Evolutionary conservation across 2,113 vertebrate species (phyloP).

Genomic region (Pseudopipra pipra): DNA sequence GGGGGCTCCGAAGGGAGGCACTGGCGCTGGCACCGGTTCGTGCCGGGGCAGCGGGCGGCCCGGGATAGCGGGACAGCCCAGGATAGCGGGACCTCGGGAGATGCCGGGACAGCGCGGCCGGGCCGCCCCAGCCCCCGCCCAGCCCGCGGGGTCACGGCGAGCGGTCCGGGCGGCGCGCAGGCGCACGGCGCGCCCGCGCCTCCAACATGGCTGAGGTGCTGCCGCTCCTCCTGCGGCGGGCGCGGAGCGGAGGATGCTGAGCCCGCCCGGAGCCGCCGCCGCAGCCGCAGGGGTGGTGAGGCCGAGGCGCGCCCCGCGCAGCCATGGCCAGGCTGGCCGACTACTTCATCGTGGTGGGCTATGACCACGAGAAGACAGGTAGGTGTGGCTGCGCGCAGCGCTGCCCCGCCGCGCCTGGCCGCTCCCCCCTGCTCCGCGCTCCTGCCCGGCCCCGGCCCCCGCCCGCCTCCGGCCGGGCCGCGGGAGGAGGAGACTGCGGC

Average conservation of each 20-base stretch:
- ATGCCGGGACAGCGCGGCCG: not conserved
- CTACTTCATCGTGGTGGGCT: conserved; percentile 94
- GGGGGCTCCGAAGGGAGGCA: not conserved
- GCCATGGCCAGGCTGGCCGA: conserved; percentile 94
- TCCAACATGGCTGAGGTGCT: conserved; percentile 94
- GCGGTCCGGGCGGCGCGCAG: conserved; percentile 73
- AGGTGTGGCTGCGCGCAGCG: conserved; percentile 63
- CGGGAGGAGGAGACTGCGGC: conserved; percentile 35
- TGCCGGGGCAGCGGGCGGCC: not conserved
- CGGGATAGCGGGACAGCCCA: too few species aligned
- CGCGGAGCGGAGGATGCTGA: conserved; percentile 89
- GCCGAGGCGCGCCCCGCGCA: conserved; percentile 44
- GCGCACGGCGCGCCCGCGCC: conserved; percentile 83
- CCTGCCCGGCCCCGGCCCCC: not conserved
- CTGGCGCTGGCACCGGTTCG: rapidly evolving
- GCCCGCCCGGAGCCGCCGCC: conserved; percentile 58
- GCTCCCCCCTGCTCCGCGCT: conserved; percentile 16
- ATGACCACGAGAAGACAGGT: conserved; percentile 93
- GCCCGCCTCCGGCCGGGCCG: not conserved
- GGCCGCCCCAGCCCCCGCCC: conserved; percentile 69
- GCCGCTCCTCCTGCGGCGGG: conserved; percentile 72
- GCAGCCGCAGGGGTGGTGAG: conserved; percentile 46
- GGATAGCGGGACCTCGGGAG: too few species aligned
- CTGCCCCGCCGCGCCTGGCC: conserved; percentile 25
- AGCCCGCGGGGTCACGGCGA: conserved; percentile 68